Conservation (phyloP, 2,888 invertebrate genomes). For the Clitarchus hookeri region DNA sequence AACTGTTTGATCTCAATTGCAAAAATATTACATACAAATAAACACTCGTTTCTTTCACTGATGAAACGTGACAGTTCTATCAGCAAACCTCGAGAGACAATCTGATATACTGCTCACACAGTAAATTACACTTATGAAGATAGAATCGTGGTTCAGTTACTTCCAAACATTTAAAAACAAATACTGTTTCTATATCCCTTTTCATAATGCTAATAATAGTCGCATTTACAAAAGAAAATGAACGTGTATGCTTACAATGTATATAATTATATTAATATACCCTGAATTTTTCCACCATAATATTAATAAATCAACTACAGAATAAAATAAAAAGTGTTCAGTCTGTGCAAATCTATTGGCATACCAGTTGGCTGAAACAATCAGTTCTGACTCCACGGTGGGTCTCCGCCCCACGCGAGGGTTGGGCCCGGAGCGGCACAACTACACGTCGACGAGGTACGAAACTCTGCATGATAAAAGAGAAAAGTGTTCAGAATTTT, state of each 20-base stretch:
- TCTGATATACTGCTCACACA: neutral
- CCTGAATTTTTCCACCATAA: neutral
- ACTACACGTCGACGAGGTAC: slow-evolving; percentile 5
- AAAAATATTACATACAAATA: neutral
- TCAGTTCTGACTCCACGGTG: neutral
- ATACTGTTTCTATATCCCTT: slow-evolving; percentile 14
- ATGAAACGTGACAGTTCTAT: neutral
- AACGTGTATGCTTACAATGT: neutral
- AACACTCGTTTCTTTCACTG: neutral
- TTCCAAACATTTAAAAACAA: neutral
- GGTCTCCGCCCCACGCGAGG: neutral
- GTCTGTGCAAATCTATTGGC: neutral
- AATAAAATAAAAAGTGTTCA: neutral
- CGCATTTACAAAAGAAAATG: neutral
- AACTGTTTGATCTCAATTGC: neutral
- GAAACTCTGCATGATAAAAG: slow-evolving; percentile 22
- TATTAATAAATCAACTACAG: neutral
- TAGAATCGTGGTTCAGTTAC: neutral
- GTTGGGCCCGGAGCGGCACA: neutral
- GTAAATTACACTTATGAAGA: neutral
- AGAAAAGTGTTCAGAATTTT: slow-evolving; percentile 40
- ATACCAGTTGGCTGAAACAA: neutral
- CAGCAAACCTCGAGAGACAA: neutral
- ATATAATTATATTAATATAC: neutral
- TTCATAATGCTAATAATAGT: slow-evolving; percentile 1